Percentiles rank a stretch among this genome's conserved stretches.
These are phyloP conservation scores for Ceratina japonica DNA, from an alignment of 1,140 invertebrate species.

Conservation along the genomic window DNA sequence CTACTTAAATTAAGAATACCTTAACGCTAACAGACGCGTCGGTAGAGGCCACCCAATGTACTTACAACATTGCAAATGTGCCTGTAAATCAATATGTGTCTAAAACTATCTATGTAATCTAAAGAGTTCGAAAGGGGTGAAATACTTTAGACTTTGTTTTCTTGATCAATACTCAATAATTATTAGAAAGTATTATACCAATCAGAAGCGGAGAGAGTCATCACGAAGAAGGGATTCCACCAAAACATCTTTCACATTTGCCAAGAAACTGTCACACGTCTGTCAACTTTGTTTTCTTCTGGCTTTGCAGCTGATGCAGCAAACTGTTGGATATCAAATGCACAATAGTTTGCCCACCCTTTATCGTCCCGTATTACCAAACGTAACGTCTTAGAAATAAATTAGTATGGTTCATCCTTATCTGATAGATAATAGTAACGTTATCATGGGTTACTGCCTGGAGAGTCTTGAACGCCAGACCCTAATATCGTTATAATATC, in stretches of 20 bases:
- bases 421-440: conserved; percentile 55
- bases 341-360: conserved; percentile 75
- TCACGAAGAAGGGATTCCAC: conserved; percentile 71
- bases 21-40: conserved; percentile 66
- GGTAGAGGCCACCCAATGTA: conserved; percentile 74
- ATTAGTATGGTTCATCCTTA: conserved; percentile 66
- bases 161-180: conserved; percentile 66
- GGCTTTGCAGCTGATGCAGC: conserved; percentile 72
- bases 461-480: conserved; percentile 30
- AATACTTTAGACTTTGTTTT: conserved; percentile 64
- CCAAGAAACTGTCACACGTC: conserved; percentile 67
- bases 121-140: conserved; percentile 63
- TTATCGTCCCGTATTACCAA: conserved; percentile 60
- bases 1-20: conserved; percentile 62
- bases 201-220: conserved; percentile 73
- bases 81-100: conserved; percentile 68
- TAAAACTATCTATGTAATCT: conserved; percentile 61
- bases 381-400: conserved; percentile 65
- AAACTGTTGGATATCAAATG: conserved; percentile 78
- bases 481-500: background rate
- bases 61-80: conserved; percentile 77
- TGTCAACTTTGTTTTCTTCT: conserved; percentile 70
- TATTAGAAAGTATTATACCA: conserved; percentile 73
- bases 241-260: conserved; percentile 70
- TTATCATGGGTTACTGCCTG: conserved; percentile 66